These are phyloP conservation scores for Apeltes quadracus DNA, from an alignment of 2,113 vertebrate genomes.

Conservation along the genomic window DNA sequence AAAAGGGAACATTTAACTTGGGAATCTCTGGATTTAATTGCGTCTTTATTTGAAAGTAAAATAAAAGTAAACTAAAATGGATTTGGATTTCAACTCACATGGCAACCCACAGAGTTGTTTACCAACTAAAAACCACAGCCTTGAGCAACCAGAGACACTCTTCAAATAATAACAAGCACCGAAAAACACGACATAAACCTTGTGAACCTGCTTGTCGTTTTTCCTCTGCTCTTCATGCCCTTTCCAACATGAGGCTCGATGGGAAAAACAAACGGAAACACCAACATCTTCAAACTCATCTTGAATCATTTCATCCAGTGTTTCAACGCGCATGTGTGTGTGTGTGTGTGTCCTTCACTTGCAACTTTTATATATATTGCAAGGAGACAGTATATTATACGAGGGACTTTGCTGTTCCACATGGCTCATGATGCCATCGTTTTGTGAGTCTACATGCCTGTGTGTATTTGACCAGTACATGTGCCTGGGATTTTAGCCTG, in stretches of 20 bases:
- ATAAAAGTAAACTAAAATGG: not conserved
- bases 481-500: not conserved
- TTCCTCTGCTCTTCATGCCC: not conserved
- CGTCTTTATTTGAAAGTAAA: not conserved
- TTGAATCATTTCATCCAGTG: not conserved
- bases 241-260: not conserved
- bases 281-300: not conserved
- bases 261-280: slow-evolving; percentile 8
- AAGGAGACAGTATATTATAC: slow-evolving; percentile 13
- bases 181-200: not conserved
- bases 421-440: slow-evolving; percentile 18
- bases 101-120: slow-evolving; percentile 25
- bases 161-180: slow-evolving; percentile 32
- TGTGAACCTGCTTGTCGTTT: slow-evolving; percentile 10
- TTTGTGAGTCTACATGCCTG: not conserved
- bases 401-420: not conserved
- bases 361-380: slow-evolving; percentile 13
- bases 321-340: slow-evolving; percentile 1
- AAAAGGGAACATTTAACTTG: not conserved
- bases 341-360: slow-evolving; percentile 22
- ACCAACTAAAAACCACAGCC: slow-evolving; percentile 8
- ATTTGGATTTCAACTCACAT: not conserved
- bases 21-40: not conserved
- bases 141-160: slow-evolving; percentile 10
- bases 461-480: not conserved